Evolutionary conservation across 2,888 invertebrate genomes (phyloP).

Genomic region (Alloplasta piceator): DNA sequence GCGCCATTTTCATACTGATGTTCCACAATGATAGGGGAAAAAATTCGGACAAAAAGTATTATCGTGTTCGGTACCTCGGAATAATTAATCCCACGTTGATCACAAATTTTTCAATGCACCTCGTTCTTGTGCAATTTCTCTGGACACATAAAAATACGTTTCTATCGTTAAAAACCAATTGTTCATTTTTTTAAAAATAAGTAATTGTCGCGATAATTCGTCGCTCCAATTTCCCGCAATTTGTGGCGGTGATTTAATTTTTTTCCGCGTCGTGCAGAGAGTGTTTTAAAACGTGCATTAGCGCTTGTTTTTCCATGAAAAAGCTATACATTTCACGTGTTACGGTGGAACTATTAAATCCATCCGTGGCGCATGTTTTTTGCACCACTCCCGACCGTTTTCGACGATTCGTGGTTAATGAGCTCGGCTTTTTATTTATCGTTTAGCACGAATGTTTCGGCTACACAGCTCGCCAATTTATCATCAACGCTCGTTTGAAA

Average conservation of each 20-base stretch:
- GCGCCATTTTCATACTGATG: neutral
- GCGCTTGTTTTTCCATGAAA: conserved; percentile 24
- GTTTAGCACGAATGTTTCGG: conserved; percentile 10
- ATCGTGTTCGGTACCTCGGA: neutral
- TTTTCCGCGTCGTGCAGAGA: neutral
- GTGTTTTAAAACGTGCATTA: conserved; percentile 21
- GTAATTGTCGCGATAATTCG: conserved; percentile 14
- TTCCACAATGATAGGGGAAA: neutral
- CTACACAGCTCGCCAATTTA: neutral
- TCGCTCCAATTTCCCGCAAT: neutral
- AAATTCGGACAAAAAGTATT: neutral
- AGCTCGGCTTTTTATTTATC: conserved; percentile 25
- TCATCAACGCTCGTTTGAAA: neutral
- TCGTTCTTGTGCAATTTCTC: too few species aligned
- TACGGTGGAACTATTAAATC: conserved; percentile 33
- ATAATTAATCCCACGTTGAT: conserved; percentile 6
- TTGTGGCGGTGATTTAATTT: neutral
- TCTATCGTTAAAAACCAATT: neutral
- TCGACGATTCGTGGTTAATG: conserved; percentile 40
- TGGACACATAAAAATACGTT: too few species aligned
- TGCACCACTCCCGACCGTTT: neutral
- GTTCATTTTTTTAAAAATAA: conserved; percentile 8
- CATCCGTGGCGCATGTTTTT: neutral
- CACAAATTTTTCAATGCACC: too few species aligned
- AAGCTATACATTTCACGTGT: conserved; percentile 28